Base-by-base conservation (phyloP, 2,888 invertebrate species). In the Cerastis leucographa region DNA sequence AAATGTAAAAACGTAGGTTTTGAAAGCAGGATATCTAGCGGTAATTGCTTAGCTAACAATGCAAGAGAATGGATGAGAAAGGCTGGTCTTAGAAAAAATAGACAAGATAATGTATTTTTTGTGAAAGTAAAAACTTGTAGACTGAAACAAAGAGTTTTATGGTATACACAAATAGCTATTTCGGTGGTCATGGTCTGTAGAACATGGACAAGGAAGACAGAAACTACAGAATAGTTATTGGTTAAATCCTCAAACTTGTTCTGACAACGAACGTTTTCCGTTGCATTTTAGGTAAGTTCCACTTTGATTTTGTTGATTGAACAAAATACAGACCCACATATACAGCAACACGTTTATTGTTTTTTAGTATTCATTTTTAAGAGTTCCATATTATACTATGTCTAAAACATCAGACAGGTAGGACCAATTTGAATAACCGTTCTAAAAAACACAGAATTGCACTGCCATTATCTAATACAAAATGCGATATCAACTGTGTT, bases 121-220 rank as follows among this genome's bases (percentile, higher is more conserved):
- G 87, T 87, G 88, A 88, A 88, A 88, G 88, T 81, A 83, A 84
- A 83, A 87, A 78, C 76, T 84, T 78, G 74, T 80, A 83, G 83
- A 82, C 83, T 88, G 85, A 88, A 88, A 88, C 88, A 88, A 88
- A 84, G 86, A 88, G 76, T 85, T 81, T 82, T 69, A 78, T 82
- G 75, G 80, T 77, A 76, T 70, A 85, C 70, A 80, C 74, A 85
- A 79, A 81, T 74, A 82, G 70, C 78, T 64, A 76, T 79, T 88
- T 76, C 81, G 81, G 76, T 77, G 69, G 82, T 81, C 73, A 84
- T 59, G 85, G 78, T 88, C 86, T 81, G 65, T 14, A 9, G 71
- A 81, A 68, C 70, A 35, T 72, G 75, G 56, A 76, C 80, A 80
- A 74, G 78, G 64, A 42, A 42, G 4, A n/a, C 0, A n/a, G 8